Evolutionary conservation across 2,113 vertebrate species (phyloP).

Genomic region (Callaeas wilsoni): DNA sequence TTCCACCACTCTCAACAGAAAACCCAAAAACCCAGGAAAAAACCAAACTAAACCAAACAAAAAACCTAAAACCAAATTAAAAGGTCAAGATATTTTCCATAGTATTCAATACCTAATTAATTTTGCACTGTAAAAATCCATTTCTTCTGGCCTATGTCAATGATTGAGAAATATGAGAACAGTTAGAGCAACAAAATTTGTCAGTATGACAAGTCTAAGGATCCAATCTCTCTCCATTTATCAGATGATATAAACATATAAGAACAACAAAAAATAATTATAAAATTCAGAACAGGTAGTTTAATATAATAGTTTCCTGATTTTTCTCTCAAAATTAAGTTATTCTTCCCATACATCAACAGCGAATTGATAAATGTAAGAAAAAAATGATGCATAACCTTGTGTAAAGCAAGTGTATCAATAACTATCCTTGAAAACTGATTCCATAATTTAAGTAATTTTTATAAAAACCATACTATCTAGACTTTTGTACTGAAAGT

Average conservation of each 20-base stretch:
- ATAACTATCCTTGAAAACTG: neutral
- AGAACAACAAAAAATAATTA: neutral
- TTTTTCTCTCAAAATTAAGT: neutral
- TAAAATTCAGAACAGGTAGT: neutral
- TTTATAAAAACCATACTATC: neutral
- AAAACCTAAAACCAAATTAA: neutral
- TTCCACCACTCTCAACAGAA: neutral
- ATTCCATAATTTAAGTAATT: neutral
- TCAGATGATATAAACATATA: neutral
- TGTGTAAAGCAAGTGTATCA: neutral
- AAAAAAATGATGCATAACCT: neutral
- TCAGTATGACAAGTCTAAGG: neutral
- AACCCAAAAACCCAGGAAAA: neutral
- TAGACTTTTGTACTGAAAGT: neutral
- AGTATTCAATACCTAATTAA: neutral
- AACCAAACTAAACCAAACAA: neutral
- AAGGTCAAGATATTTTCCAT: neutral
- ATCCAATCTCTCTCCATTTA: neutral
- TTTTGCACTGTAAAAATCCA: neutral
- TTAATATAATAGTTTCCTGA: neutral
- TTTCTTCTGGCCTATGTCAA: neutral
- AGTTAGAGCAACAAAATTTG: neutral
- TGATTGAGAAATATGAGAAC: neutral
- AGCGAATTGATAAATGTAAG: neutral
- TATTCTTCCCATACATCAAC: neutral